phyloP scores from a whole-genome alignment of 2,888 invertebrate species.

The Trilocha varians region DNA sequence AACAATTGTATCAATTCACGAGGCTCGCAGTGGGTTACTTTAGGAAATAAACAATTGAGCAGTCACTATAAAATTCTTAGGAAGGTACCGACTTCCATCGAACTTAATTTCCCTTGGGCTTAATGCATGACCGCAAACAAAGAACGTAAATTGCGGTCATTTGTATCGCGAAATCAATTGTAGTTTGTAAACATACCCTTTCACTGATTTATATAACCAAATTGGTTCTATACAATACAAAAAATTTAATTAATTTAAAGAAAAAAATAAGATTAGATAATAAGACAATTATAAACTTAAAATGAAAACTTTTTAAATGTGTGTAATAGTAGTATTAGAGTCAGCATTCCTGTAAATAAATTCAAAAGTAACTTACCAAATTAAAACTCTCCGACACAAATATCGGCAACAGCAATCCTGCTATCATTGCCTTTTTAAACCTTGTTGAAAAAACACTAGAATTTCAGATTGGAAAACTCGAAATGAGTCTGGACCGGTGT shows the following conservation, averaged over 20 bases:
- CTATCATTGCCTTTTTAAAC: too few species aligned
- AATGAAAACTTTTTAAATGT: too few species aligned
- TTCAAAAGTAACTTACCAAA: too few species aligned
- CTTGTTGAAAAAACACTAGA: neutral
- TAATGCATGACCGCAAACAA: conserved; percentile 43
- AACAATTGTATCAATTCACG: neutral
- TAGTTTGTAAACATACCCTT: neutral
- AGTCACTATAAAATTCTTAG: conserved; percentile 31
- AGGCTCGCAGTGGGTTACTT: conserved; percentile 1
- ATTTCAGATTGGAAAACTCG: neutral
- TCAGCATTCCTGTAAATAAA: too few species aligned
- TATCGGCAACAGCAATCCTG: too few species aligned
- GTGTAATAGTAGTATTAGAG: too few species aligned
- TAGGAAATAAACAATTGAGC: neutral
- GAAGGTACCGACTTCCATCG: conserved; percentile 31
- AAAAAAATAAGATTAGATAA: too few species aligned
- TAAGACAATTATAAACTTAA: too few species aligned
- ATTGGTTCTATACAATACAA: too few species aligned
- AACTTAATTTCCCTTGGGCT: conserved; percentile 50
- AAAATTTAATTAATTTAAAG: too few species aligned
- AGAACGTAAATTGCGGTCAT: conserved; percentile 13
- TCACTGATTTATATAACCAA: too few species aligned
- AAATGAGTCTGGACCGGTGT: conserved; percentile 1
- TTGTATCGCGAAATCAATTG: neutral
- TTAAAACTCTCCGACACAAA: too few species aligned